phyloP scores from a whole-genome alignment of 1,140 invertebrate genomes.

The Homarus americanus region DNA sequence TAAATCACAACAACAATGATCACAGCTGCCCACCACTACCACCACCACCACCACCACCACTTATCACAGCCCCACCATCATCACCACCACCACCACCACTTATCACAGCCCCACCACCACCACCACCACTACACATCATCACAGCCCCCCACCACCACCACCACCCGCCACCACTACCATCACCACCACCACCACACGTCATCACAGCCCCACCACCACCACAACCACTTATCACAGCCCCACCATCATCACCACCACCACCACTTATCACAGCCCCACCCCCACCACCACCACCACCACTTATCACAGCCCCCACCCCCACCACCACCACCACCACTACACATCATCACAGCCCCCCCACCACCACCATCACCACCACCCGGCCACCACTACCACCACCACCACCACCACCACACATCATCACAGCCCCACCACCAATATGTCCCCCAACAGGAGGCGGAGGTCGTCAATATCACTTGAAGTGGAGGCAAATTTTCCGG shows the following conservation, averaged over 20 bases:
- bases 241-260: too few species aligned
- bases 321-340: too few species aligned
- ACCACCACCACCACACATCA: not conserved
- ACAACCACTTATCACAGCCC: not conserved
- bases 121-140: not conserved
- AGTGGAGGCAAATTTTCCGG: slow-evolving; percentile 59
- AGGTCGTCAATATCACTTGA: slow-evolving; percentile 54
- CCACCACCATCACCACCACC: not conserved
- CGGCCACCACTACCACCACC: not conserved
- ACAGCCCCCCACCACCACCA: not conserved
- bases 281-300: too few species aligned
- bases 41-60: too few species aligned
- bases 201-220: not conserved
- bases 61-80: not conserved
- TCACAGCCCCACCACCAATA: slow-evolving; percentile 26
- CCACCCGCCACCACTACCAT: not conserved
- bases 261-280: not conserved
- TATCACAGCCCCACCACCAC: not conserved
- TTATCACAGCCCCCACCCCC: too few species aligned
- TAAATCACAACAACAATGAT: too few species aligned
- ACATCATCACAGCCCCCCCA: too few species aligned
- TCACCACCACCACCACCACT: not conserved
- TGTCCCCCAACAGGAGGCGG: slow-evolving; percentile 28
- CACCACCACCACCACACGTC: not conserved
- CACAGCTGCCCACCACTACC: too few species aligned